A percentile compares a stretch with the other conserved stretches of the same genome.
phyloP scores from a whole-genome alignment of 1,140 invertebrate species.

The Cydia fagiglandana region DNA sequence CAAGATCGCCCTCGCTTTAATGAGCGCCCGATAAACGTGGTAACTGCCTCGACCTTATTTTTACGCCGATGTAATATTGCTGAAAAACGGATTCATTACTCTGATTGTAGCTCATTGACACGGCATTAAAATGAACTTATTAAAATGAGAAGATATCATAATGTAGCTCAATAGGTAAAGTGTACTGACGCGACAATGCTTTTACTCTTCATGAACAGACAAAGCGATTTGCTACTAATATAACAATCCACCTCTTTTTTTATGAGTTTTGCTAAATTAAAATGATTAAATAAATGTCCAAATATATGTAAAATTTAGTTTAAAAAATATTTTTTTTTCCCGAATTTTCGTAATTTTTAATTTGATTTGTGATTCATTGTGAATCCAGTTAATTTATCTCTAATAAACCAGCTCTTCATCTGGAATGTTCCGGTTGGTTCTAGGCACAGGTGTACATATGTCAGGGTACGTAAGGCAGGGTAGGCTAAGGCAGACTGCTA shows the following conservation, averaged over 20 bases:
- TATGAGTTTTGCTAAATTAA: too few species aligned
- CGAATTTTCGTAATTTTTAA: too few species aligned
- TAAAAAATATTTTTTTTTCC: too few species aligned
- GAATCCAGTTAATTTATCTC: neutral
- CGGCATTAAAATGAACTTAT: constrained; percentile 38
- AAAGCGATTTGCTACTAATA: too few species aligned
- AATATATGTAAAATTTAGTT: too few species aligned
- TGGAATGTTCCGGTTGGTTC: neutral
- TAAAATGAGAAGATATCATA: neutral
- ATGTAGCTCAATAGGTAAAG: neutral
- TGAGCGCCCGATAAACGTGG: constrained; percentile 78
- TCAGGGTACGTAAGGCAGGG: constrained; percentile 41
- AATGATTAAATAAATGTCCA: too few species aligned
- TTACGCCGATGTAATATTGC: constrained; percentile 76
- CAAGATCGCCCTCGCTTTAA: constrained; percentile 78
- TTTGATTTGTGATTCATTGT: too few species aligned
- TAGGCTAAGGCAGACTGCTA: constrained; percentile 60
- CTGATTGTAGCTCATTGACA: constrained; percentile 40
- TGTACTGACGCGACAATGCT: neutral
- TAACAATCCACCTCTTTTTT: too few species aligned
- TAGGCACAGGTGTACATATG: constrained; percentile 17
- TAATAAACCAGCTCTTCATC: neutral
- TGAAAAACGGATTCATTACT: constrained; percentile 75
- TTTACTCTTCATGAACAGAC: too few species aligned
- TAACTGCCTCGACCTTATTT: constrained; percentile 78